These are phyloP conservation scores for Caloenas nicobarica DNA, from an alignment of 2,113 vertebrate species.

Conservation along the genomic window DNA sequence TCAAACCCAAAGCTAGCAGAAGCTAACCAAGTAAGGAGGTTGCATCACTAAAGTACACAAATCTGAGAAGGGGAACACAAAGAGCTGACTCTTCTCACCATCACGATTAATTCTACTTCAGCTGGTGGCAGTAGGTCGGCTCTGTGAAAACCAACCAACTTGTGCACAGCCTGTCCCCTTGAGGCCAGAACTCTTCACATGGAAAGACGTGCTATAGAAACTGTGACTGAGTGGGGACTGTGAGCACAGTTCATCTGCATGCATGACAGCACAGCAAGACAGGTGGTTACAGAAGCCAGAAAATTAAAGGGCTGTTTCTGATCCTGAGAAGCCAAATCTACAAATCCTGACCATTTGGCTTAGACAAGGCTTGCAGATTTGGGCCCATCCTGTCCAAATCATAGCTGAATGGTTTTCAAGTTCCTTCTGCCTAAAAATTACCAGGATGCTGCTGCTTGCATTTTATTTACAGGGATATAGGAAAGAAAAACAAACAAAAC, in stretches of 20 bases:
- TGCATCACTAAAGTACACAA: no score
- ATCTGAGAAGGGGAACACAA: neutral
- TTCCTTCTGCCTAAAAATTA: neutral
- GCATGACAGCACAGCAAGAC: neutral
- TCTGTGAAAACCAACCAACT: neutral
- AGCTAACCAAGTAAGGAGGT: no score
- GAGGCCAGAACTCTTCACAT: neutral
- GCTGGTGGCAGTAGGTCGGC: neutral
- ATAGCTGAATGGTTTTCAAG: neutral
- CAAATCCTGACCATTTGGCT: neutral
- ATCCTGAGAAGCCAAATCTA: neutral
- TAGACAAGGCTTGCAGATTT: neutral
- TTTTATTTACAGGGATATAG: neutral
- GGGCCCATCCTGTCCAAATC: neutral
- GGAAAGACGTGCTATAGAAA: neutral
- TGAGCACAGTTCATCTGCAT: fast-evolving
- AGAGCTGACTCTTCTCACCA: neutral
- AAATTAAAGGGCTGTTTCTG: neutral
- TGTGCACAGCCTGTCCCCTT: neutral
- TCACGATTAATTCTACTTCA: fast-evolving
- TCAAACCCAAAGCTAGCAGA: fast-evolving
- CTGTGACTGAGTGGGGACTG: fast-evolving
- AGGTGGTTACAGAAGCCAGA: neutral
- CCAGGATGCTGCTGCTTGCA: neutral
- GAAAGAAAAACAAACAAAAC: neutral